Base-by-base conservation (phyloP, 2,113 vertebrate genomes). In the Mola mola region DNA sequence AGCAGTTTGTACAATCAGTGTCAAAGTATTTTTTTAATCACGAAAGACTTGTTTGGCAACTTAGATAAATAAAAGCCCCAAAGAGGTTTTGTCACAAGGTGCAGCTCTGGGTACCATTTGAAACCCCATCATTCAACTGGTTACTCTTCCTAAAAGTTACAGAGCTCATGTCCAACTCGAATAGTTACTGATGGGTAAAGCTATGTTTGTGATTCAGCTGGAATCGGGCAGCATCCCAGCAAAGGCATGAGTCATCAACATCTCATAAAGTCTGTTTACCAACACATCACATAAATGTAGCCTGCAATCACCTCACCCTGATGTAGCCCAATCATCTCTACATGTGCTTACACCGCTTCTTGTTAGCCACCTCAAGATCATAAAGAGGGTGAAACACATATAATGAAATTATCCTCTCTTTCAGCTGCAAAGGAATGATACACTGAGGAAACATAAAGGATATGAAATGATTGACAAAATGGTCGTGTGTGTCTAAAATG, bases 241-340 rank as follows among this genome's bases (percentile, higher is more conserved):
- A 61, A 75, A 76, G 37, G 66, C 47, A 58, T 82, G 85, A 87
- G 63, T 83, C 85, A 79, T 52, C 48, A 33, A 38, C 51, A 78
- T 72, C 2, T 25, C 58, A 66, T 76, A 65, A 59, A 73, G 74
- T 60, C 71, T 84, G 82, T 84, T 85, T 81, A 74, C 49, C 46
- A 60, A 78, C 69, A 74, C 66, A 63, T 74, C 65, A 73, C 65
- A 63, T 46, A 38, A 73, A 77, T 42, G 37, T 56, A 34, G 46
- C 71, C 73, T 66, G 63, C 24, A 59, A 62, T 41, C 66, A 58
- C 42, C 59, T 69, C 66, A 70, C 34, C 48, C 66, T 53, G 69
- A 78, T 55, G 33, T 10, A 80, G 75, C 34, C 60, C 31, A 19
- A 24, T 65, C 71, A 63, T 44, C 59, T 64, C 49, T 57, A 75